Base-by-base conservation (phyloP, 1,140 invertebrate species). In the Calycopis cecrops region DNA sequence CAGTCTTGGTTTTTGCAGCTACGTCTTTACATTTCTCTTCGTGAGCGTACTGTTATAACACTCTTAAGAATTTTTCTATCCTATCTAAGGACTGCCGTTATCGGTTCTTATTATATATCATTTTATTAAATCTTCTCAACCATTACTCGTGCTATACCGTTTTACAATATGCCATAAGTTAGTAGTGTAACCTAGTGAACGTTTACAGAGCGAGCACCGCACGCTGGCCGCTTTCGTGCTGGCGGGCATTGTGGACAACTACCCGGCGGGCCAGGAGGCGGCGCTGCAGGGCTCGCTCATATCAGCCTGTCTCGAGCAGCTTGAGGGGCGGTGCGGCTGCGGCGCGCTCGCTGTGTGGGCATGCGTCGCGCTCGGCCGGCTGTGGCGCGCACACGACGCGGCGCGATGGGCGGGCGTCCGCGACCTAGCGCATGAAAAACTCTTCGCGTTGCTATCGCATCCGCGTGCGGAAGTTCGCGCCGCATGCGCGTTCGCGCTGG, bases 371-470 rank as follows among this genome's bases (percentile, higher is more conserved):
- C 90, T 99, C 48, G 97, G 95, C n/a, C 90, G 96, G 74, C 90
- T 98, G 28, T 99, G 98, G 98, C 93, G 94, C 59, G 93, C 96
- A 73, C 98, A 94, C 81, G 96, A 98, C 72, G 93, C 94, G 74
- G 97, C 98, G 16, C 91, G 97, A 57, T 99, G 98, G 97, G 96
- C 95, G 48, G 98, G 97, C 9, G 97, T 97, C 10, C 89, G 98
- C n/a, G 97, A 99, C 77, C 93, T 93, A 60, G 97, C 98, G 7
- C 97, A 98, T 87, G 98, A 99, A 81, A 98, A 99, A 88, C 89
- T 99, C 1, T 95, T 93, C 67, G 90, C 86, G 34, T 88, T 98
- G 48, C 87, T 98, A 8, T 87, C 90, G 53, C 96, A 98, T 88
- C 88, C 92, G 33, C 92, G 93, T 35, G 95, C 97, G 18, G 96